Conservation (phyloP, 2,797 vertebrate genomes). For the Falco concolor region DNA sequence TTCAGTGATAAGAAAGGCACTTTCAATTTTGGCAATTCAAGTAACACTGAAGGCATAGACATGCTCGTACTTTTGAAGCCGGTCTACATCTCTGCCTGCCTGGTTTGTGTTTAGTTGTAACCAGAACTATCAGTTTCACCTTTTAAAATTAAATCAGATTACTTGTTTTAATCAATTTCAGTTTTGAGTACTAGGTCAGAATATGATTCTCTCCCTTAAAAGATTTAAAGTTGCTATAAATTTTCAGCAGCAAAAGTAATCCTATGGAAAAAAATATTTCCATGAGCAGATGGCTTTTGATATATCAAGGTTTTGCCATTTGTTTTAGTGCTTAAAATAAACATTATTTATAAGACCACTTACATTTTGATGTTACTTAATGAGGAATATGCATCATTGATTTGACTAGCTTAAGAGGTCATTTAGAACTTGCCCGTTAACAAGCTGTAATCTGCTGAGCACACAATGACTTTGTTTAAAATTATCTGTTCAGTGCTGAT, state of each 20-base stretch:
- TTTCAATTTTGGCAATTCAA: not conserved
- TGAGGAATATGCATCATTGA: slow-evolving; percentile 93
- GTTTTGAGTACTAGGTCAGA: not conserved
- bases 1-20: not conserved
- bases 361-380: slow-evolving; percentile 95
- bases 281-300: slow-evolving; percentile 76
- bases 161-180: slow-evolving; percentile 4
- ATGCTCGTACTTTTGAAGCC: not conserved
- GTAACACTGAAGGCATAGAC: not conserved
- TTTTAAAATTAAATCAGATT: not conserved
- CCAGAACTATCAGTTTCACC: not conserved
- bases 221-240: slow-evolving; percentile 34
- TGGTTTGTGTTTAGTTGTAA: not conserved
- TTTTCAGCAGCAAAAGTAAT: slow-evolving; percentile 59
- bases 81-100: not conserved
- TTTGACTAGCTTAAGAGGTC: slow-evolving; percentile 98
- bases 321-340: slow-evolving; percentile 92
- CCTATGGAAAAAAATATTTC: slow-evolving; percentile 28
- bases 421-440: slow-evolving; percentile 88
- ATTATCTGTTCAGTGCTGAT: slow-evolving; percentile 96
- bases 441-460: slow-evolving; percentile 86
- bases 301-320: slow-evolving; percentile 82
- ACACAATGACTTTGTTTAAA: slow-evolving; percentile 98
- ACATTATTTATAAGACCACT: slow-evolving; percentile 94
- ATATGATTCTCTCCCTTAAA: not conserved